These are phyloP conservation scores for Drosophila meridiana DNA, from an alignment of 2,888 invertebrate genomes.

Conservation along the genomic window DNA sequence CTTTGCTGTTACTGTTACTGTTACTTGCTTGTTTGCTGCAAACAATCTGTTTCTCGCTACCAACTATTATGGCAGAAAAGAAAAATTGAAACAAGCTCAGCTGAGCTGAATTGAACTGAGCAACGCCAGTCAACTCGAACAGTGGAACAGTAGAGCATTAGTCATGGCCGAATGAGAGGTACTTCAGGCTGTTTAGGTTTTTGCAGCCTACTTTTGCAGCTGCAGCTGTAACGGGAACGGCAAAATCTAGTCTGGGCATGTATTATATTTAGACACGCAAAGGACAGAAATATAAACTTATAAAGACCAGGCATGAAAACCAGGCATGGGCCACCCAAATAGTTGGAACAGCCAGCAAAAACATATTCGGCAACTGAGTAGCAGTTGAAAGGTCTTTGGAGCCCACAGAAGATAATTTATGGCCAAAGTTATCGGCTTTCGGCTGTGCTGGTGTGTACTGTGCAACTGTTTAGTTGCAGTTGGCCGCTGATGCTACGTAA, in stretches of 20 bases:
- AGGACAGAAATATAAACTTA: slow-evolving; percentile 77
- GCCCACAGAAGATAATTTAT: slow-evolving; percentile 70
- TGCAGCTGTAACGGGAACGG: neutral
- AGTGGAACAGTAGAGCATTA: slow-evolving; percentile 50
- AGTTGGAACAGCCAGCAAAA: slow-evolving; percentile 47
- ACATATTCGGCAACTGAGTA: slow-evolving; percentile 71
- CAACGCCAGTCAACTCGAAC: slow-evolving; percentile 64
- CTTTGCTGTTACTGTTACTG: slow-evolving; percentile 8
- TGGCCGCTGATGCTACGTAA: neutral
- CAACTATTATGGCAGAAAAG: slow-evolving; percentile 56
- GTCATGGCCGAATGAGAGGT: slow-evolving; percentile 30
- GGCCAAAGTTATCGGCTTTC: slow-evolving; percentile 73
- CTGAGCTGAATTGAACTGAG: slow-evolving; percentile 55
- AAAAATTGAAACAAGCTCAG: slow-evolving; percentile 73
- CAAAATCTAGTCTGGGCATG: slow-evolving; percentile 46
- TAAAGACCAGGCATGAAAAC: slow-evolving; percentile 51
- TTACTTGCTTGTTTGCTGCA: slow-evolving; percentile 52
- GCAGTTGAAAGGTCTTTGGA: slow-evolving; percentile 73
- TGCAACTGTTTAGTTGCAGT: slow-evolving; percentile 34
- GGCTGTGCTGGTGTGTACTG: slow-evolving; percentile 36
- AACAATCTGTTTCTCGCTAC: slow-evolving; percentile 77
- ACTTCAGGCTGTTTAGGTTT: slow-evolving; percentile 19
- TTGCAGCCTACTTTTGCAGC: slow-evolving; percentile 20
- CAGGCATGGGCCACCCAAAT: slow-evolving; percentile 29
- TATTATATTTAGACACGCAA: slow-evolving; percentile 77